Evolutionary conservation across 2,888 invertebrate genomes (phyloP).

Genomic region (Drosophila tanythrix): DNA sequence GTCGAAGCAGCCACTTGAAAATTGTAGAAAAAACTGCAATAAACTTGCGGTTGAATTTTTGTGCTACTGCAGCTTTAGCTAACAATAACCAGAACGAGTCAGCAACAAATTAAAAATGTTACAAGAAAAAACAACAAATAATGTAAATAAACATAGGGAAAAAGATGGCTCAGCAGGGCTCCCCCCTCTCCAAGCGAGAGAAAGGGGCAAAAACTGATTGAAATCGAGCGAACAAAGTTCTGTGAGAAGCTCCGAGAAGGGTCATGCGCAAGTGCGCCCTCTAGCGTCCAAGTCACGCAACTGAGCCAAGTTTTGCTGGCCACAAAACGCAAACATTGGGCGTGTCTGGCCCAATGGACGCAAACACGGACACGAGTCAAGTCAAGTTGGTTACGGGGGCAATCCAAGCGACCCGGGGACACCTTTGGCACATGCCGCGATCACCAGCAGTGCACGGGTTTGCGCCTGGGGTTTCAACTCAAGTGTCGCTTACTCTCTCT

Average conservation of each 20-base stretch:
- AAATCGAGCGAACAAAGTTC: conserved; percentile 2
- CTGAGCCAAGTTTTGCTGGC: conserved; percentile 19
- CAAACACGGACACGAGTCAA: conserved; percentile 44
- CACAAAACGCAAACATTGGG: conserved; percentile 32
- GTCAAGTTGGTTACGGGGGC: conserved; percentile 27
- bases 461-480: conserved; percentile 71
- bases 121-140: conserved; percentile 18
- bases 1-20: conserved; percentile 67
- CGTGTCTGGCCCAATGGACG: conserved; percentile 32
- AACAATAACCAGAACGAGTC: conserved; percentile 31
- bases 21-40: conserved; percentile 58
- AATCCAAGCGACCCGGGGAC: conserved; percentile 34
- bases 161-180: conserved; percentile 49
- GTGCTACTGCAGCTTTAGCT: conserved; percentile 10
- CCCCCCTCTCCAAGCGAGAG: not conserved
- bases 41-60: conserved; percentile 48
- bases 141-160: conserved; percentile 56
- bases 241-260: conserved; percentile 44
- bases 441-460: conserved; percentile 72
- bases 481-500: conserved; percentile 52
- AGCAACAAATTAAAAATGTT: conserved; percentile 62
- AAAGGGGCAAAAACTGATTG: conserved; percentile 26
- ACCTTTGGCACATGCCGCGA: conserved; percentile 77
- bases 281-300: conserved; percentile 29
- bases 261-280: conserved; percentile 32